Evolutionary conservation across 2,797 vertebrate species (phyloP).

Genomic region (Smutsia gigantea): DNA sequence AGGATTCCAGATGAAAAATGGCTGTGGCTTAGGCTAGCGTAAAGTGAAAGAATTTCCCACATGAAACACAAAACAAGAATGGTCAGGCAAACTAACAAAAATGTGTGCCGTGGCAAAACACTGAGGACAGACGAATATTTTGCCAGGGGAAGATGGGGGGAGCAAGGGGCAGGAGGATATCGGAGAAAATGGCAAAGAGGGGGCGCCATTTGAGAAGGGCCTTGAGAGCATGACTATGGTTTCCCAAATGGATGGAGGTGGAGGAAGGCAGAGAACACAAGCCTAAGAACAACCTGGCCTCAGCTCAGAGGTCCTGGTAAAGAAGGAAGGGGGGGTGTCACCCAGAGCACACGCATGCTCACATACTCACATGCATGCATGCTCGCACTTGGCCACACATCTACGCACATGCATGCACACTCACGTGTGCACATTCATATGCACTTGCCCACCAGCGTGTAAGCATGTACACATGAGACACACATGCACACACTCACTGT

Average conservation of each 20-base stretch:
- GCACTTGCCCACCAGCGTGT: background rate
- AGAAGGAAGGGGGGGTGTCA: fast-evolving
- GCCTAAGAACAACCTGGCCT: background rate
- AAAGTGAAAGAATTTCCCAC: background rate
- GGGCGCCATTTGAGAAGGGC: background rate
- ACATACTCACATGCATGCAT: background rate
- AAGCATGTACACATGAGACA: background rate
- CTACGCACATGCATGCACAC: background rate
- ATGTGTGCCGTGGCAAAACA: background rate
- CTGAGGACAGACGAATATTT: background rate
- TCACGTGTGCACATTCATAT: background rate
- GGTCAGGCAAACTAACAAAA: background rate
- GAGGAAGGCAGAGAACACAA: background rate
- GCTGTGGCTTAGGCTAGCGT: background rate
- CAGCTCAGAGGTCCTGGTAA: background rate
- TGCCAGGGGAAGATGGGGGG: background rate
- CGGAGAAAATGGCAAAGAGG: background rate
- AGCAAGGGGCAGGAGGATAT: background rate
- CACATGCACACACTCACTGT: no score
- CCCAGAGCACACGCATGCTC: background rate
- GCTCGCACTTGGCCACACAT: background rate
- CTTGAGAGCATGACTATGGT: fast-evolving
- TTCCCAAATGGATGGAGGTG: background rate
- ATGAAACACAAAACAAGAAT: background rate
- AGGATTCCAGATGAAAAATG: background rate